Conservation (phyloP, 2,888 invertebrate species). For the Lasioglossum oenotherae region DNA sequence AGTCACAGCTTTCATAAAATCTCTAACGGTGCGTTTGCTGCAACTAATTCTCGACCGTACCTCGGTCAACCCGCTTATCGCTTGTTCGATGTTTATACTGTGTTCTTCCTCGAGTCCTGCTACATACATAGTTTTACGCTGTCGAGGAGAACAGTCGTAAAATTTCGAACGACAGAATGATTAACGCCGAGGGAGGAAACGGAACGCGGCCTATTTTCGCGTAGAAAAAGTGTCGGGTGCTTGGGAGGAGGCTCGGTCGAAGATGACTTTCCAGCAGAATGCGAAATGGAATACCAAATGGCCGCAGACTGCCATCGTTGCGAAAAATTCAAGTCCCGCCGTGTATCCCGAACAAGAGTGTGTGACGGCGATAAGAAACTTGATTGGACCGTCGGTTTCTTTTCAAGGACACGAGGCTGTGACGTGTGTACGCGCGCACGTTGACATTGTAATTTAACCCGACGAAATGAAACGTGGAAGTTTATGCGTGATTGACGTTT, state of each 20-base stretch:
- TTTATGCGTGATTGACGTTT: background rate
- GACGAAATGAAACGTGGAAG: background rate
- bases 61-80: background rate
- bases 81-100: background rate
- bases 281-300: background rate
- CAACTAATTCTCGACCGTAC: background rate
- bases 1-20: background rate
- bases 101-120: background rate
- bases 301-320: background rate
- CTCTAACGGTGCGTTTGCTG: background rate
- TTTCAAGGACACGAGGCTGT: background rate
- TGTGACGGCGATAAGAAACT: background rate
- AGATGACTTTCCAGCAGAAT: background rate
- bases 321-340: background rate
- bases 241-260: background rate
- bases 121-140: background rate
- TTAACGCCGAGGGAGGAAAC: background rate
- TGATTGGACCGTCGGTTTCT: background rate
- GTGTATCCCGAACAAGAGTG: background rate
- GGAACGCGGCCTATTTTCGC: background rate
- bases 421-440: background rate
- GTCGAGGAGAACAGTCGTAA: background rate
- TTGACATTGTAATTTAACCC: background rate
- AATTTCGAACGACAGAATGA: background rate
- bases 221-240: background rate